Evolutionary conservation across 2,888 invertebrate genomes (phyloP).

Genomic region (Euzophera pinguis): DNA sequence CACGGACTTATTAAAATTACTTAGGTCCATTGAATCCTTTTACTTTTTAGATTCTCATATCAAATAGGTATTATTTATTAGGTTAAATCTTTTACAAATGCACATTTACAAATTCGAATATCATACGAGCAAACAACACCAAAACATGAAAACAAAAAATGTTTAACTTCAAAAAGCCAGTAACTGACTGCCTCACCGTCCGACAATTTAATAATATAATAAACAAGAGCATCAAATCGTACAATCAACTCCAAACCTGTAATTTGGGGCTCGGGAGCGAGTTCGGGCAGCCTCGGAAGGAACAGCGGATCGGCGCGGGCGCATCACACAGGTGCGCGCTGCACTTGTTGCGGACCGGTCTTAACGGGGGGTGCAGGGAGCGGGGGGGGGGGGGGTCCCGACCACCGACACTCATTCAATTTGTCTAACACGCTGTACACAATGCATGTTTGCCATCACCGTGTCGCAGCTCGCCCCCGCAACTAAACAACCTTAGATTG

Average conservation of each 20-base stretch:
- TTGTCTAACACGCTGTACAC: conserved; percentile 43
- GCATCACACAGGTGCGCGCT: conserved; percentile 8
- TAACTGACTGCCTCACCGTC: not conserved
- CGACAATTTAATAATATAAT: conserved; percentile 7
- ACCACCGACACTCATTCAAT: conserved; percentile 44
- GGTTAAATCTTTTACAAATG: too few species aligned
- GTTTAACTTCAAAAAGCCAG: not conserved
- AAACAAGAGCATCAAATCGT: conserved; percentile 9
- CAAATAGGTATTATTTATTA: too few species aligned
- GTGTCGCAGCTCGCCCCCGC: conserved; percentile 23
- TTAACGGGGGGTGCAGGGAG: conserved; percentile 20
- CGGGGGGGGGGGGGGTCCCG: conserved; percentile 36
- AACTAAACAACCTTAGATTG: not conserved
- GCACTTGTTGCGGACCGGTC: conserved; percentile 17
- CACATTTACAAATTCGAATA: too few species aligned
- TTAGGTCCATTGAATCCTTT: too few species aligned
- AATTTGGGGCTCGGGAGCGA: conserved; percentile 8
- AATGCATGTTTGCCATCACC: conserved; percentile 33
- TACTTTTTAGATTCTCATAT: too few species aligned
- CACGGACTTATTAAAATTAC: too few species aligned
- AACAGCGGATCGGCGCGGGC: conserved; percentile 5
- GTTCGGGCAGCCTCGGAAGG: conserved; percentile 10
- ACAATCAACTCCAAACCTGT: conserved; percentile 10
- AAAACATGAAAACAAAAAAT: not conserved
- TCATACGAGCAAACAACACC: not conserved